Percentiles rank a stretch among this genome's conserved stretches.
phyloP scores from a whole-genome alignment of 2,888 invertebrate genomes.

The Luperina testacea region DNA sequence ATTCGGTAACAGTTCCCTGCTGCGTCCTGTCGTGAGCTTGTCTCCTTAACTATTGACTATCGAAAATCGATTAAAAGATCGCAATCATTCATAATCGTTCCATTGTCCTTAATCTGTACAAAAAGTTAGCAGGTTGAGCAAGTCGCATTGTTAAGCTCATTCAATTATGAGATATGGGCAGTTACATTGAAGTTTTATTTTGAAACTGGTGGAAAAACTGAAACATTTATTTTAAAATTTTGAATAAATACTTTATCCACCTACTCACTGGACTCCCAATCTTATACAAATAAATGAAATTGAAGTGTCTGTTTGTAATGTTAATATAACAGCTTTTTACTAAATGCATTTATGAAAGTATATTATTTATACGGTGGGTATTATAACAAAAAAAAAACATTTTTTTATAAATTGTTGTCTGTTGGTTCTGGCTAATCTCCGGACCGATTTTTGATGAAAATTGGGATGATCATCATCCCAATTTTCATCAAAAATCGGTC shows the following conservation, averaged over 20 bases:
- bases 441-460: neutral
- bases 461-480: neutral
- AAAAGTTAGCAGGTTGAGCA: constrained; percentile 49
- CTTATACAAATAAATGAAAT: neutral
- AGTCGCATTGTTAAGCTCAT: constrained; percentile 51
- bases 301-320: neutral
- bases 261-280: neutral
- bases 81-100: constrained; percentile 65
- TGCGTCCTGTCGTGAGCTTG: constrained; percentile 61
- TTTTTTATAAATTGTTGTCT: neutral
- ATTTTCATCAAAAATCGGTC: too few relatives aligned
- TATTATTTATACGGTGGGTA: neutral
- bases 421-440: neutral
- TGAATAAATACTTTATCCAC: constrained; percentile 1
- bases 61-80: constrained; percentile 65
- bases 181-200: constrained; percentile 33
- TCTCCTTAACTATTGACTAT: constrained; percentile 61
- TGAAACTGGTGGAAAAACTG: constrained; percentile 23
- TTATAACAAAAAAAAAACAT: too few relatives aligned
- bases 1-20: constrained; percentile 66
- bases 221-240: neutral
- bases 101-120: constrained; percentile 57
- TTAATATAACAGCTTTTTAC: neutral
- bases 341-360: neutral
- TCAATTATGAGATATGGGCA: constrained; percentile 42